Percentiles rank a stretch among this genome's conserved stretches.
These are phyloP conservation scores for Cecropterus lyciades DNA, from an alignment of 1,140 invertebrate genomes.

Conservation along the genomic window DNA sequence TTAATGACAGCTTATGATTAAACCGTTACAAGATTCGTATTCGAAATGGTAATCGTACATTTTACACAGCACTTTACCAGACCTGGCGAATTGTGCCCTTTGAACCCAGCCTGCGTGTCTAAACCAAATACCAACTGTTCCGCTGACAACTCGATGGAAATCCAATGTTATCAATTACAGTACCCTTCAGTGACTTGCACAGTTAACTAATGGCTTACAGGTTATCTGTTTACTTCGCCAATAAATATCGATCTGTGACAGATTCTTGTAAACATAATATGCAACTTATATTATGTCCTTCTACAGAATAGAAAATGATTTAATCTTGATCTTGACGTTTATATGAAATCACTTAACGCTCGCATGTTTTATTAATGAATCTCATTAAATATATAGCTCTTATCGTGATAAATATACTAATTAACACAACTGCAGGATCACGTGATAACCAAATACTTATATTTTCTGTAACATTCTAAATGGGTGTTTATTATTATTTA, in stretches of 20 bases:
- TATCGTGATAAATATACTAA: too few relatives aligned
- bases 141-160: slow-evolving; percentile 29
- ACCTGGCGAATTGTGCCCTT: slow-evolving; percentile 13
- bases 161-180: slow-evolving; percentile 33
- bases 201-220: slow-evolving; percentile 17
- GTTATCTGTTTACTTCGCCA: slow-evolving; percentile 14
- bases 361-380: too few relatives aligned
- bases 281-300: not conserved
- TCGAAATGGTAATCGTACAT: not conserved
- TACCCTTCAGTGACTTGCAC: slow-evolving; percentile 30
- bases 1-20: too few relatives aligned
- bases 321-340: too few relatives aligned
- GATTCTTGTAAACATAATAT: not conserved
- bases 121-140: slow-evolving; percentile 26
- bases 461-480: too few relatives aligned
- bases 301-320: too few relatives aligned
- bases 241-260: slow-evolving; percentile 27
- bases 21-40: not conserved
- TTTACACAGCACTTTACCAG: not conserved
- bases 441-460: too few relatives aligned
- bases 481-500: too few relatives aligned
- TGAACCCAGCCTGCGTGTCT: slow-evolving; percentile 19
- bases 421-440: too few relatives aligned
- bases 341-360: too few relatives aligned
- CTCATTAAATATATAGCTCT: too few relatives aligned